Evolutionary conservation across 2,797 vertebrate species (phyloP), one percentile per base, ranked within the genome.

Genomic region (Limnodromus scolopaceus): DNA sequence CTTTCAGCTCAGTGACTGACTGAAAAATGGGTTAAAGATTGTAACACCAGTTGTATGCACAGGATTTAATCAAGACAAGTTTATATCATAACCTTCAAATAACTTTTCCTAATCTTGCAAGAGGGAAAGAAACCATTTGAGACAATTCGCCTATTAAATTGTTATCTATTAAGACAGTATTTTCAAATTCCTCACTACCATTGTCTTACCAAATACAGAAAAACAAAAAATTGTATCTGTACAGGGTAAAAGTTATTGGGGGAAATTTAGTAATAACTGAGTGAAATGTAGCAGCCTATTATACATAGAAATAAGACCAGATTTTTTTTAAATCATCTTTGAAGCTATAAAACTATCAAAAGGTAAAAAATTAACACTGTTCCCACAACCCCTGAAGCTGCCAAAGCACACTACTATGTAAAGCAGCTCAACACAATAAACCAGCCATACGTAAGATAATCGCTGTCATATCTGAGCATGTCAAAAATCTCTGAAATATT

Each of bases 11-110:
- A 83, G 39, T 84, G 75, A 83, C 28, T 78, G 45, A 78, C 13
- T 71, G 45, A 77, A 80, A 94, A 93, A 93, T 39, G 30, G 64
- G 43, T 89, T 89, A 89, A 89, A 85, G 43, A 43, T 45, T 71
- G 9, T 49, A 92, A 68, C 39, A 87, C 24, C 60, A 90, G 48
- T 1, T 5, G 49, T 57, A 88, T 6, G 10, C 28, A 74, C 3
- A 65, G 36, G 13, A 57, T 69, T 77, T 69, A 89, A 87, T 85
- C 53, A 89, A 82, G 34, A 11, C 68, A 57, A 80, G 72, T 53
- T 77, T 92, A 36, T 39, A 53, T 19, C 32, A 16, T 14, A 87
- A 77, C 43, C 46, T 70, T 87, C 63, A 79, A 84, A 34, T 68
- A 80, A 66, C 13, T 68, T 83, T n/a, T 72, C 41, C 38, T 87